Conservation (phyloP, 2,797 vertebrate species). For the Paramormyrops hopkinsi region DNA sequence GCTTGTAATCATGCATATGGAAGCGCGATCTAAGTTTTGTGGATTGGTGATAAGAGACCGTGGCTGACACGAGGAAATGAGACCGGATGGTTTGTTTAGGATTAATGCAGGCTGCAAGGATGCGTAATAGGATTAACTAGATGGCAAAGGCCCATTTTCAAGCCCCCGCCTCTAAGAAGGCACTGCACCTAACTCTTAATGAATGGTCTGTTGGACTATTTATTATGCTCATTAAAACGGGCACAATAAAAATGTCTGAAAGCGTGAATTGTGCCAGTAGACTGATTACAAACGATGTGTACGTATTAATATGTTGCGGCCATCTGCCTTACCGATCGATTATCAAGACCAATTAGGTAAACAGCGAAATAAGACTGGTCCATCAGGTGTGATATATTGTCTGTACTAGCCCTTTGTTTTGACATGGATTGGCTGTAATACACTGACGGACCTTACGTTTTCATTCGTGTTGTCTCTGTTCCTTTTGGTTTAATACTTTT, state of each 20-base stretch:
- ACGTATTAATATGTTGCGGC: background rate
- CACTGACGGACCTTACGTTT: background rate
- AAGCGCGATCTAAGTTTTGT: background rate
- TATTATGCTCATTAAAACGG: background rate
- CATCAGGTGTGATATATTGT: background rate
- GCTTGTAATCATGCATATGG: background rate
- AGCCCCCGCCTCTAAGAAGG: background rate
- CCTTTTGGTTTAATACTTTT: background rate
- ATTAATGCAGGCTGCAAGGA: slow-evolving; percentile 46
- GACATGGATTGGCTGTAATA: background rate
- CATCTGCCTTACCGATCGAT: background rate
- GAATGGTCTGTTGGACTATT: background rate
- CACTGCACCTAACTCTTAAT: slow-evolving; percentile 1
- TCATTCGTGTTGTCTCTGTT: background rate
- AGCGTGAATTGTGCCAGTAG: background rate
- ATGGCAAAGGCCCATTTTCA: slow-evolving; percentile 37
- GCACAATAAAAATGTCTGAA: background rate
- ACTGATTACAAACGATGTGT: background rate
- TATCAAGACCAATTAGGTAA: slow-evolving; percentile 33
- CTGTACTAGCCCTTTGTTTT: background rate
- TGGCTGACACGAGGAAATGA: slow-evolving; percentile 36
- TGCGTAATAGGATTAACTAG: slow-evolving; percentile 51
- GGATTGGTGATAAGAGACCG: slow-evolving; percentile 31
- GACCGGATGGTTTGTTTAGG: slow-evolving; percentile 38
- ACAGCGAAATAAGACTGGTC: background rate